Conservation (phyloP, 2,113 vertebrate genomes). For the Oophaga pumilio region DNA sequence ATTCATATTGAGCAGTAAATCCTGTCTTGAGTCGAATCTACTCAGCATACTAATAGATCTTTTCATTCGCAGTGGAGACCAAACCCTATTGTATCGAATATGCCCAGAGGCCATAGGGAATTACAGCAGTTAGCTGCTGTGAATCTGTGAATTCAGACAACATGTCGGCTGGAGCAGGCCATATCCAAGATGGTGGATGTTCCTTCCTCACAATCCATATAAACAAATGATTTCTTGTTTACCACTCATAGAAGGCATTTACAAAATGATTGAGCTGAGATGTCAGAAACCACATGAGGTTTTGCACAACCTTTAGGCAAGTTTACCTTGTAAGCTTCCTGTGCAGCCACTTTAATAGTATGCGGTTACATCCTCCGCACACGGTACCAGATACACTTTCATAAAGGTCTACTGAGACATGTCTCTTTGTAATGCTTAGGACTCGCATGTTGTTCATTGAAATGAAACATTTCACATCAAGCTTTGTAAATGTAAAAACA, state of each 20-base stretch:
- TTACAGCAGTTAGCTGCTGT: too few relatives aligned
- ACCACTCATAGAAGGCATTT: not conserved
- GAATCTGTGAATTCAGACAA: too few relatives aligned
- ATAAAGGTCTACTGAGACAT: not conserved
- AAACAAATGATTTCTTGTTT: not conserved
- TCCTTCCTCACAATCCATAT: too few relatives aligned
- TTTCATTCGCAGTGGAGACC: too few relatives aligned
- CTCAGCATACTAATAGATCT: too few relatives aligned
- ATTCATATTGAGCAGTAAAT: too few relatives aligned
- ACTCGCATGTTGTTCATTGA: too few relatives aligned
- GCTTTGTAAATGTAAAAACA: not conserved
- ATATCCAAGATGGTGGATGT: too few relatives aligned
- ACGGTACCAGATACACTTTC: not conserved
- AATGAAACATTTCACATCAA: not conserved
- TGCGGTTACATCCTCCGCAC: not conserved
- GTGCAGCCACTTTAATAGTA: not conserved
- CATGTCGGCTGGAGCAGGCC: too few relatives aligned
- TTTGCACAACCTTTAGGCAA: slow-evolving; percentile 3
- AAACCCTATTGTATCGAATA: too few relatives aligned
- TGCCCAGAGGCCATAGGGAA: too few relatives aligned
- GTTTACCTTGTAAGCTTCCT: slow-evolving; percentile 5
- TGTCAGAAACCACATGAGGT: slow-evolving; percentile 16
- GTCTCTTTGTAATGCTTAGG: not conserved
- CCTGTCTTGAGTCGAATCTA: too few relatives aligned
- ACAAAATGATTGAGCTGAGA: not conserved